These are phyloP conservation scores for Corapipo altera DNA, from an alignment of 2,113 vertebrate genomes.

Conservation along the genomic window DNA sequence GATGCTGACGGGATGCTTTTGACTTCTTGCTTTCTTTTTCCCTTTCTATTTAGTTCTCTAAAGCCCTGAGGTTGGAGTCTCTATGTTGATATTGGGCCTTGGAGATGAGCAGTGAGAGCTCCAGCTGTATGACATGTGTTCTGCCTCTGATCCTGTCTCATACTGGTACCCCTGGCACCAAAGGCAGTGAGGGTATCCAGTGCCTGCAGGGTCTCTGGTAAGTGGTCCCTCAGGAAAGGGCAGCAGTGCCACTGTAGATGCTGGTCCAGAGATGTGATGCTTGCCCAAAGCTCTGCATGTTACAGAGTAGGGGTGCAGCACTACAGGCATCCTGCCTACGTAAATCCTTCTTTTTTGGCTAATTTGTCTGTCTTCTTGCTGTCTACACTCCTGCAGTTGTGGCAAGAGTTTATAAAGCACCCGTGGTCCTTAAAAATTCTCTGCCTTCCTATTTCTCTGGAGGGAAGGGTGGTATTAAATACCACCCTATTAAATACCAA, in stretches of 20 bases:
- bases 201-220: background rate
- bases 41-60: background rate
- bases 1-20: background rate
- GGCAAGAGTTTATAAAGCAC: background rate
- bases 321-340: background rate
- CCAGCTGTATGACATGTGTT: accelerated
- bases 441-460: background rate
- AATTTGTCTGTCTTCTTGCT: background rate
- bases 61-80: background rate
- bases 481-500: too few relatives aligned
- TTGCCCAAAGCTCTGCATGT: background rate
- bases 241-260: background rate
- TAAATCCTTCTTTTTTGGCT: background rate
- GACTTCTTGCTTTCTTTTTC: background rate
- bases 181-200: background rate
- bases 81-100: background rate
- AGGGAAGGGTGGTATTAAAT: slow-evolving; percentile 5
- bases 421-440: background rate
- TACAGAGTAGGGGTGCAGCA: background rate
- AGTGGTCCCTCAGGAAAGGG: background rate
- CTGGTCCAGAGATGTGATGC: background rate
- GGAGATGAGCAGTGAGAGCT: background rate
- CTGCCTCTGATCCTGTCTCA: background rate
- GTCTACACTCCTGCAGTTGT: background rate
- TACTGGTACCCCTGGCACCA: background rate